Evolutionary conservation across 2,888 invertebrate species (phyloP).

Genomic region (Barypeithes pellucidus): DNA sequence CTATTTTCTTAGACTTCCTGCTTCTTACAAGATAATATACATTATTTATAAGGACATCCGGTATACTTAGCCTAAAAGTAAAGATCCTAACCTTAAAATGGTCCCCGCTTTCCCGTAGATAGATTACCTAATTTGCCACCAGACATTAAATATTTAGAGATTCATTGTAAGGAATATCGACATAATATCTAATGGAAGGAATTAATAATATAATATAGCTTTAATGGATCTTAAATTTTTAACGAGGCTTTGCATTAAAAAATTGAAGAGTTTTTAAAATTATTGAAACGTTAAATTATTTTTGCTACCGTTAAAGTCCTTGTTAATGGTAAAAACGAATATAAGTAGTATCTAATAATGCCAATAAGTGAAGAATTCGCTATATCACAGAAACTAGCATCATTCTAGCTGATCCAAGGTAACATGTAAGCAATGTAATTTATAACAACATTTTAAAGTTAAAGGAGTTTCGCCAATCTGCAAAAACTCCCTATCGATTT

Average conservation of each 20-base stretch:
- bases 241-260: conserved; percentile 14
- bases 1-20: no score
- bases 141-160: conserved; percentile 19
- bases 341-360: no score
- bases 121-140: conserved; percentile 8
- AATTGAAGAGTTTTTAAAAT: no score
- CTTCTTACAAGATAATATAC: neutral
- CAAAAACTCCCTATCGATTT: conserved; percentile 2
- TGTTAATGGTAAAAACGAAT: no score
- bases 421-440: no score
- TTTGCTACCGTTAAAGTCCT: no score
- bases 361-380: no score
- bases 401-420: no score
- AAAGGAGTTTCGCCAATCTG: no score
- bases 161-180: conserved; percentile 19
- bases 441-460: no score
- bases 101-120: neutral
- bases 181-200: conserved; percentile 12
- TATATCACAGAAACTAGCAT: no score
- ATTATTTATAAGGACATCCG: neutral
- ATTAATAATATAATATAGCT: conserved; percentile 23
- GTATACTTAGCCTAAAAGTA: neutral
- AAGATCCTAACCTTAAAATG: neutral
- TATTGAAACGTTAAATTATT: no score
- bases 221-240: conserved; percentile 23